Evolutionary conservation across 2,113 vertebrate species (phyloP).

Genomic region (Scytalopus superciliaris): DNA sequence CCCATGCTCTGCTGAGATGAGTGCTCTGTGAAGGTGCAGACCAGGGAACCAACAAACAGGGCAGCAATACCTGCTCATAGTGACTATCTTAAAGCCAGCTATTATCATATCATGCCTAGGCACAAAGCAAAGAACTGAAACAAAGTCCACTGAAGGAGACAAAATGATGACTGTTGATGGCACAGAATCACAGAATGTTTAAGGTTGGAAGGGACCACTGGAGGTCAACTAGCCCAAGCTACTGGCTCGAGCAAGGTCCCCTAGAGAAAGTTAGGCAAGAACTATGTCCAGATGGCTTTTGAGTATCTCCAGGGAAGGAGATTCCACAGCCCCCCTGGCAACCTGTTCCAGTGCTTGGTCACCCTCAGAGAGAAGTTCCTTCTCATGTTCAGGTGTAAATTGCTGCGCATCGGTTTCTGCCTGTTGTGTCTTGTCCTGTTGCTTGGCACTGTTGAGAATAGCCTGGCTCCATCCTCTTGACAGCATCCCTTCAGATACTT

Average conservation of each 20-base stretch:
- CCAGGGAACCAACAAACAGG: not conserved
- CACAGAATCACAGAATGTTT: not conserved
- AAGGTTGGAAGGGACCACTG: not conserved
- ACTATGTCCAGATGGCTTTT: not conserved
- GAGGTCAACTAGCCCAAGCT: not conserved
- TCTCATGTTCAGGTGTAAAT: not conserved
- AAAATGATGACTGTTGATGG: not conserved
- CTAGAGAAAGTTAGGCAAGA: not conserved
- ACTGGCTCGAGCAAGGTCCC: not conserved
- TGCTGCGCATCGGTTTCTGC: accelerated
- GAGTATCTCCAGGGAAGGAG: not conserved
- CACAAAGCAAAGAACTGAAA: not conserved
- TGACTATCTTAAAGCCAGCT: not conserved
- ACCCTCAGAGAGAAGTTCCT: not conserved
- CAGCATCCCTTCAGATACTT: not conserved
- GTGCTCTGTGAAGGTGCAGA: not conserved
- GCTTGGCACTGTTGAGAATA: not conserved
- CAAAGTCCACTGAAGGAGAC: not conserved
- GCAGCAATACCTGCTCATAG: not conserved
- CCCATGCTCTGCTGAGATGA: not conserved
- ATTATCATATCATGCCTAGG: not conserved
- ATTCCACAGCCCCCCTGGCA: not conserved
- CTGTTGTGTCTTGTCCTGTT: not conserved
- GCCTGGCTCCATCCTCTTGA: not conserved
- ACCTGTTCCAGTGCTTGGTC: accelerated